These are phyloP conservation scores for Salpingus planirostris DNA, from an alignment of 2,888 invertebrate genomes.

Conservation along the genomic window DNA sequence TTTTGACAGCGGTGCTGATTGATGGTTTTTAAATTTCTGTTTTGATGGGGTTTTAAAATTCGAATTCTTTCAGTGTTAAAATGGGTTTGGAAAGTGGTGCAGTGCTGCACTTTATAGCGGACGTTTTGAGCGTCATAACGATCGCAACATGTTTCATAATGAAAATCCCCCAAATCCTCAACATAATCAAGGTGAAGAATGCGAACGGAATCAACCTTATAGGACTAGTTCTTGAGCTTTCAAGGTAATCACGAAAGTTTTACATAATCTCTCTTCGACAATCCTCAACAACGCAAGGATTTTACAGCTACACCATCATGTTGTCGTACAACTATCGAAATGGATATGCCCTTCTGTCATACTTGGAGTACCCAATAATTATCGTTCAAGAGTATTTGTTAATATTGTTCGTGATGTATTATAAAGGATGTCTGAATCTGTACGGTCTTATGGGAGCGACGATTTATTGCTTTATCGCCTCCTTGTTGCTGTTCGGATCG, in stretches of 20 bases:
- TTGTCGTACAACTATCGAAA: slow-evolving; percentile 72
- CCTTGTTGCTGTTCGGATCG: slow-evolving; percentile 41
- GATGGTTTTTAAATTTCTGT: too few relatives aligned
- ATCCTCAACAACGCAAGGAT: slow-evolving; percentile 2
- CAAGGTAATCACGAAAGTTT: slow-evolving; percentile 46
- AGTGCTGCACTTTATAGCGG: slow-evolving; percentile 35
- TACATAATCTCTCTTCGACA: too few relatives aligned
- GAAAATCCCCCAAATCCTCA: slow-evolving; percentile 76
- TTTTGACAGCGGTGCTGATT: too few relatives aligned
- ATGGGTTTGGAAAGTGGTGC: too few relatives aligned
- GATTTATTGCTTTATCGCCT: slow-evolving; percentile 41
- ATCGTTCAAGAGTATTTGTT: slow-evolving; percentile 66
- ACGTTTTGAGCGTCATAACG: slow-evolving; percentile 62
- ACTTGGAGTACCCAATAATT: slow-evolving; percentile 77
- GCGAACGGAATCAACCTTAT: slow-evolving; percentile 60
- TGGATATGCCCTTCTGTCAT: slow-evolving; percentile 64
- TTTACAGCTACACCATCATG: slow-evolving; percentile 69
- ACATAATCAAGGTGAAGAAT: slow-evolving; percentile 53
- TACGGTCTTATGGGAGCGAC: slow-evolving; percentile 36
- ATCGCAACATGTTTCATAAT: slow-evolving; percentile 67
- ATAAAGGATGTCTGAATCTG: slow-evolving; percentile 49
- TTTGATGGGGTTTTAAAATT: too few relatives aligned
- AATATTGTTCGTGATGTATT: slow-evolving; percentile 62
- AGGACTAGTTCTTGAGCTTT: slow-evolving; percentile 59
- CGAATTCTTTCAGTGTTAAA: too few relatives aligned